These are phyloP conservation scores for Streptopelia turtur DNA, from an alignment of 2,797 vertebrate genomes.

Conservation along the genomic window DNA sequence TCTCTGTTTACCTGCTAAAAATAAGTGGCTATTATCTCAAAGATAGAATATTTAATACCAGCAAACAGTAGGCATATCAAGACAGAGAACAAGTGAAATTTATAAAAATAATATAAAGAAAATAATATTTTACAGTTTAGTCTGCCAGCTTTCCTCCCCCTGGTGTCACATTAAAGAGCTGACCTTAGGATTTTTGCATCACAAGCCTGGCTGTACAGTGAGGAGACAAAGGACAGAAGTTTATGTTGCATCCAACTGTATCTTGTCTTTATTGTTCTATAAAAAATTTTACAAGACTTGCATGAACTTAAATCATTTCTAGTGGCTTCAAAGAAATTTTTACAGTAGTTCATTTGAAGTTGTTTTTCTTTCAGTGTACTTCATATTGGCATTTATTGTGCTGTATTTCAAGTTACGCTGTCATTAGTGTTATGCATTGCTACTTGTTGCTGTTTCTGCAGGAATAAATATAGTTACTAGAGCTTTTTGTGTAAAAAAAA, in stretches of 20 bases:
- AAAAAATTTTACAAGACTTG: background rate
- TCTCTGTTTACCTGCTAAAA: background rate
- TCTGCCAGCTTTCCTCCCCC: background rate
- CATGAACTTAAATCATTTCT: background rate
- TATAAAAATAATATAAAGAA: background rate
- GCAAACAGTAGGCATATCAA: background rate
- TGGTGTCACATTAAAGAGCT: background rate
- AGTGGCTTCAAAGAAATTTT: background rate
- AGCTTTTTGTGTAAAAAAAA: background rate
- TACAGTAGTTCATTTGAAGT: background rate
- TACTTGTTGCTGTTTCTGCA: background rate
- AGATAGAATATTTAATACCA: background rate
- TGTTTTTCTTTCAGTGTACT: background rate
- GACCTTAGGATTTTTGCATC: background rate
- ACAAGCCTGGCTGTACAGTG: background rate
- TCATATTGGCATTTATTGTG: background rate
- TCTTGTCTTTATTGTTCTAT: background rate
- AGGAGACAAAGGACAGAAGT: background rate
- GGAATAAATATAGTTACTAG: background rate
- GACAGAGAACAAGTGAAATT: background rate
- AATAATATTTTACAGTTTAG: background rate
- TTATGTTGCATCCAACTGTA: background rate
- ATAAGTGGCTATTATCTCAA: background rate
- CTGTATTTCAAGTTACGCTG: background rate
- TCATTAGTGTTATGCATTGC: background rate